phyloP scores from a whole-genome alignment of 2,888 invertebrate genomes.

The Eurois occulta region DNA sequence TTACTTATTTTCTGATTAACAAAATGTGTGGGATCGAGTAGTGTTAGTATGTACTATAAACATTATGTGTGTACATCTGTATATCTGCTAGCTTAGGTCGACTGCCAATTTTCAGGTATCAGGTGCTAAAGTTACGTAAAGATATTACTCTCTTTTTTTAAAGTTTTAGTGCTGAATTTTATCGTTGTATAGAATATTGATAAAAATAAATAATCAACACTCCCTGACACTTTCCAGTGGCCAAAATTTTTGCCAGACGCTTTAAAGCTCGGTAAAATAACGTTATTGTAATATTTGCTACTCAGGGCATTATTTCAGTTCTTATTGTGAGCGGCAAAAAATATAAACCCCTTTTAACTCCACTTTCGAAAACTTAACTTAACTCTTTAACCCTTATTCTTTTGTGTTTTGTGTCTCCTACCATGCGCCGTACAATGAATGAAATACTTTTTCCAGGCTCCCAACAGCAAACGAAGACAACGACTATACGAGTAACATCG shows the following conservation, averaged over 20 bases:
- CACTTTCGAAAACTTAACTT: background rate
- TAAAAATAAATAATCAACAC: background rate
- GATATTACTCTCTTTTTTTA: background rate
- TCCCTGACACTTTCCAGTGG: background rate
- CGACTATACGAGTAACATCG: constrained; percentile 89
- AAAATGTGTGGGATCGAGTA: background rate
- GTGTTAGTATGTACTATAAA: background rate
- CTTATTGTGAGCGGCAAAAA: background rate
- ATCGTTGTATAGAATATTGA: background rate
- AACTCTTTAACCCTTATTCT: background rate
- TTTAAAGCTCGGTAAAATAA: background rate
- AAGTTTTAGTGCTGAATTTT: background rate
- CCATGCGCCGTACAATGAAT: background rate
- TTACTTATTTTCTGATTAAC: background rate
- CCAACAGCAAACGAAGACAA: constrained; percentile 87
- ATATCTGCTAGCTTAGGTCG: background rate
- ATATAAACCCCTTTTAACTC: background rate
- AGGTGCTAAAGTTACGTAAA: background rate
- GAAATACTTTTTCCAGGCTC: constrained; percentile 73
- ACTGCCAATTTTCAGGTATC: background rate
- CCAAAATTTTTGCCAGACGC: background rate
- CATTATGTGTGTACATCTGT: background rate
- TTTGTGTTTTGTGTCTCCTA: background rate
- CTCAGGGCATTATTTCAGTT: too few relatives aligned
- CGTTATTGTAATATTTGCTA: too few relatives aligned